These are phyloP conservation scores for Nowickia ferox DNA, from an alignment of 2,888 invertebrate genomes.

Conservation along the genomic window DNA sequence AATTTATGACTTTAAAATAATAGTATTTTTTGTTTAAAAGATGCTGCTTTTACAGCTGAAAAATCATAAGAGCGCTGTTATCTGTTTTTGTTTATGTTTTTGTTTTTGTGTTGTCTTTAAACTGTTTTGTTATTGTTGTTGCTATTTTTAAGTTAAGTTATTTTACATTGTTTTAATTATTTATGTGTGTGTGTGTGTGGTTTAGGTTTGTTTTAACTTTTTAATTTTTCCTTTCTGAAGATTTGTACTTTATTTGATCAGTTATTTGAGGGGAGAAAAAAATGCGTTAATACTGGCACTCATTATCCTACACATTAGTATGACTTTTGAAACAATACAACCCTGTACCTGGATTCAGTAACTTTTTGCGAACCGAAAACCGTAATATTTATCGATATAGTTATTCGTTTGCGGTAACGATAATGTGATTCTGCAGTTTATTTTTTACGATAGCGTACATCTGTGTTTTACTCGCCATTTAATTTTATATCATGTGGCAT, in stretches of 20 bases:
- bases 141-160: slow-evolving; percentile 18
- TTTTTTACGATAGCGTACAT: too few species aligned
- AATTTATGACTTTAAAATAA: slow-evolving; percentile 21
- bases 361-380: too few species aligned
- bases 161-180: slow-evolving; percentile 38
- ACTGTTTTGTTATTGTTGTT: slow-evolving; percentile 25
- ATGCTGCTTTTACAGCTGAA: slow-evolving; percentile 26
- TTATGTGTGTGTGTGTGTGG: slow-evolving; percentile 22
- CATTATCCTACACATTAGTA: too few species aligned
- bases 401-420: too few species aligned
- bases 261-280: slow-evolving; percentile 76
- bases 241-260: slow-evolving; percentile 80
- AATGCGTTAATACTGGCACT: too few species aligned
- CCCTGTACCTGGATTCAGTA: too few species aligned
- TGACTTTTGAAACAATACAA: too few species aligned
- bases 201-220: slow-evolving; percentile 50
- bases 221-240: slow-evolving; percentile 59
- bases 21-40: not conserved
- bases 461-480: too few species aligned
- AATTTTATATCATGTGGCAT: too few species aligned
- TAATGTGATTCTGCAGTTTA: too few species aligned
- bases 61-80: slow-evolving; percentile 65
- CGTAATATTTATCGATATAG: too few species aligned
- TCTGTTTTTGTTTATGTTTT: slow-evolving; percentile 30
- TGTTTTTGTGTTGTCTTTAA: too few species aligned